Evolutionary conservation across 2,113 vertebrate genomes (phyloP).

Genomic region (Percopsis transmontana): DNA sequence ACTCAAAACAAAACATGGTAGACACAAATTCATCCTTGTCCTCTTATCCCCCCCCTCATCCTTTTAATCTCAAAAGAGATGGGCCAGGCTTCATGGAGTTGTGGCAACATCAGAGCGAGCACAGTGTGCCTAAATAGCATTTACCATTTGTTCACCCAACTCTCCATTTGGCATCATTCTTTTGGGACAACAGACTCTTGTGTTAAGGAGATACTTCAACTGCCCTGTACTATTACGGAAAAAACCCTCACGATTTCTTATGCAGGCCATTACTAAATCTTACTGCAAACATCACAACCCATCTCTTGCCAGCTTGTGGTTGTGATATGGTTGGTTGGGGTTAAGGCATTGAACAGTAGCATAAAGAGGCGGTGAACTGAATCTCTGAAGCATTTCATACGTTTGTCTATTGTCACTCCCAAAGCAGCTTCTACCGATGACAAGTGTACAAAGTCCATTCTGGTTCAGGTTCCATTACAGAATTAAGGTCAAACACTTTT

Average conservation of each 20-base stretch:
- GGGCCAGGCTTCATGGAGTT: not conserved
- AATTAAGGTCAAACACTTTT: constrained; percentile 14
- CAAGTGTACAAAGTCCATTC: constrained; percentile 25
- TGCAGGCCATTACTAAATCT: constrained; percentile 24
- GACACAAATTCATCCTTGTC: constrained; percentile 56
- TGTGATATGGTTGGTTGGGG: constrained; percentile 35
- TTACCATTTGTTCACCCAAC: constrained; percentile 30
- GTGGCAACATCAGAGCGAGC: not conserved
- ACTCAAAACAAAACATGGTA: constrained; percentile 66
- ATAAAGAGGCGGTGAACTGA: constrained; percentile 45
- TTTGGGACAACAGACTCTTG: constrained; percentile 31
- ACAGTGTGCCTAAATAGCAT: constrained; percentile 7
- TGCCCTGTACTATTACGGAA: constrained; percentile 27
- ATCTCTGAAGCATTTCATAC: constrained; percentile 37
- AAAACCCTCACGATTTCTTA: constrained; percentile 34
- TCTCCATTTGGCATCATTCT: constrained; percentile 47
- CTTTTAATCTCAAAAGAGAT: not conserved
- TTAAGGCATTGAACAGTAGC: constrained; percentile 80
- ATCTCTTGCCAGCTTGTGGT: constrained; percentile 24
- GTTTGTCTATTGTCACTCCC: constrained; percentile 31
- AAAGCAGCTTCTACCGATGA: constrained; percentile 36
- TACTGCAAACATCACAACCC: constrained; percentile 9
- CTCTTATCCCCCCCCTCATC: constrained; percentile 26
- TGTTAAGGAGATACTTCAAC: constrained; percentile 29
- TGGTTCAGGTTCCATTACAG: constrained; percentile 24